Conservation (phyloP, 2,113 vertebrate genomes). For the Mastomys coucha region DNA sequence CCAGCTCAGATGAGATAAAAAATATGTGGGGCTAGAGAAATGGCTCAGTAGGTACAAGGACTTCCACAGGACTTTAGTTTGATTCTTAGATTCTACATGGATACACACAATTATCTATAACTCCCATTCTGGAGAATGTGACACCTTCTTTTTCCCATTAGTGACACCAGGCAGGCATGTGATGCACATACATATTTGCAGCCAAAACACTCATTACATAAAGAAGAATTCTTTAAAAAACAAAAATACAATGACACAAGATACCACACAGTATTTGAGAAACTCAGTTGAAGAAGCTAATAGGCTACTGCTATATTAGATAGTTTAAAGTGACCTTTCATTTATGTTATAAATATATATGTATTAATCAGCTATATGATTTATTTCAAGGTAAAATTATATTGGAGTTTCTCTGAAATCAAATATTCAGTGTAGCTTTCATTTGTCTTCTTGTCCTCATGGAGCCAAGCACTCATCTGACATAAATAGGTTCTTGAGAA, state of each 20-base stretch:
- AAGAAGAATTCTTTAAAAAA: background rate
- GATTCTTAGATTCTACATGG: background rate
- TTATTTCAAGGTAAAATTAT: slow-evolving; percentile 51
- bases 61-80: background rate
- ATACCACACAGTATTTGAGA: background rate
- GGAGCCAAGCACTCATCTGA: background rate
- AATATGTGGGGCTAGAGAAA: background rate
- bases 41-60: background rate
- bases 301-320: background rate
- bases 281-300: background rate
- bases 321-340: background rate
- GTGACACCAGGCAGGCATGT: background rate
- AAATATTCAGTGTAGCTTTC: slow-evolving; percentile 18
- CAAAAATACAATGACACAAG: background rate
- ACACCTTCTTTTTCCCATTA: too few relatives aligned
- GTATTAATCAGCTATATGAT: background rate
- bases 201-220: background rate
- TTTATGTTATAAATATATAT: background rate
- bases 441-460: background rate
- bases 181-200: background rate
- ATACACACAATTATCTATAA: background rate
- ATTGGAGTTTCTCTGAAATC: background rate
- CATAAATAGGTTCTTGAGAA: slow-evolving; percentile 13
- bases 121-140: background rate
- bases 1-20: background rate